Percentiles rank a stretch among this genome's conserved stretches.
Conservation (phyloP, 1,140 invertebrate species). For the Lepidurus arcticus region DNA sequence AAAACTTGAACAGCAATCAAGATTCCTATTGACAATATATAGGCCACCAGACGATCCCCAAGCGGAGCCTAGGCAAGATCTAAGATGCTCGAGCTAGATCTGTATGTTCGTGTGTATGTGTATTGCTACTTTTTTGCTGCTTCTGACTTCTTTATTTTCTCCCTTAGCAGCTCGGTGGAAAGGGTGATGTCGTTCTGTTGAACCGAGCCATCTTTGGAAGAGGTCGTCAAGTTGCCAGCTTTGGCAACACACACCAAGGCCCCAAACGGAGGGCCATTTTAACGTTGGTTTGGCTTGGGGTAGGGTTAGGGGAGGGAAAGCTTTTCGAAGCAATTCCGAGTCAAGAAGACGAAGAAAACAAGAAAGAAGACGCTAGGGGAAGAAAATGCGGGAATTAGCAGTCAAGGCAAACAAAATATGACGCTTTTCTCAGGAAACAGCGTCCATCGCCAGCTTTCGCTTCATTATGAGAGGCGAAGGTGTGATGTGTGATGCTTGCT, state of each 20-base stretch:
- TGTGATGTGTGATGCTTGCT: background rate
- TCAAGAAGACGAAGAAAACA: too few species aligned
- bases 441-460: background rate
- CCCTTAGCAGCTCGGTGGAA: background rate
- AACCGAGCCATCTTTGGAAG: background rate
- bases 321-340: too few species aligned
- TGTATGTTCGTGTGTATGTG: background rate
- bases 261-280: background rate
- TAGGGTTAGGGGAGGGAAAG: too few species aligned
- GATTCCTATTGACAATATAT: conserved; percentile 1
- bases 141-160: background rate
- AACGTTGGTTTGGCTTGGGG: background rate
- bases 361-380: background rate
- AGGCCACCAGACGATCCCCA: conserved; percentile 1
- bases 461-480: background rate
- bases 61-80: background rate
- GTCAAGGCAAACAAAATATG: conserved; percentile 15
- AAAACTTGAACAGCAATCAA: background rate
- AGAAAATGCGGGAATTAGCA: conserved; percentile 14
- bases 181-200: background rate
- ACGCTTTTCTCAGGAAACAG: background rate
- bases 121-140: background rate
- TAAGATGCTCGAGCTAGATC: background rate
- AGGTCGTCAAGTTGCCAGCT: background rate
- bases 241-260: background rate